Percentiles rank a stretch among this genome's conserved stretches.
Evolutionary conservation across 2,797 vertebrate species (phyloP).

Genomic region (Hydrolagus colliei): DNA sequence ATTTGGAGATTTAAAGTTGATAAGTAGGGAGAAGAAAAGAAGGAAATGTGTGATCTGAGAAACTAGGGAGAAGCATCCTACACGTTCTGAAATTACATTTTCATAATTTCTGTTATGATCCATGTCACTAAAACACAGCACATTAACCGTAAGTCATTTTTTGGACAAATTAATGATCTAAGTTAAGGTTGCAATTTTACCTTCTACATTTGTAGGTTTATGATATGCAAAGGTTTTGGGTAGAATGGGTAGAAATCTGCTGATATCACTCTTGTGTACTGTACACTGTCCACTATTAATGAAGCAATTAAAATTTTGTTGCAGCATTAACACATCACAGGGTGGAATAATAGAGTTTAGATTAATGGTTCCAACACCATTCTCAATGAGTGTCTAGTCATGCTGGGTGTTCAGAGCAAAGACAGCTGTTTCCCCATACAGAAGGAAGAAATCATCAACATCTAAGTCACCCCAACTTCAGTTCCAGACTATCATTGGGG

Average conservation of each 20-base stretch:
- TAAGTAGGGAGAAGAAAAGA: neutral
- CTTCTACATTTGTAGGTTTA: neutral
- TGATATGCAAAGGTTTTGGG: neutral
- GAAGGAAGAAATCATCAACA: too few species aligned
- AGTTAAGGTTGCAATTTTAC: neutral
- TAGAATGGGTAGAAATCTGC: neutral
- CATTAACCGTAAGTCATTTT: neutral
- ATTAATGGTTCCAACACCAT: too few species aligned
- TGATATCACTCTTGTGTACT: neutral
- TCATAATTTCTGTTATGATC: neutral
- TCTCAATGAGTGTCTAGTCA: too few species aligned
- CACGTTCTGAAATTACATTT: neutral
- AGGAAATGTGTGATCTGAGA: too few species aligned
- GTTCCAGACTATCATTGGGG: too few species aligned
- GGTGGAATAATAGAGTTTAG: too few species aligned
- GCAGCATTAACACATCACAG: too few species aligned
- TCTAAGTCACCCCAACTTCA: too few species aligned
- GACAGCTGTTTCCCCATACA: too few species aligned
- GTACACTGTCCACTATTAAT: neutral
- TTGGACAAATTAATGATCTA: neutral
- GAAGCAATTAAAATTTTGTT: neutral
- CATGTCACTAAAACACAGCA: neutral
- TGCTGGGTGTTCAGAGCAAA: too few species aligned
- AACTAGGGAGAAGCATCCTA: neutral
- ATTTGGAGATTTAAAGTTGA: neutral